phyloP scores from a whole-genome alignment of 64 coral and sea anemone species.

The Montipora foliosa region DNA sequence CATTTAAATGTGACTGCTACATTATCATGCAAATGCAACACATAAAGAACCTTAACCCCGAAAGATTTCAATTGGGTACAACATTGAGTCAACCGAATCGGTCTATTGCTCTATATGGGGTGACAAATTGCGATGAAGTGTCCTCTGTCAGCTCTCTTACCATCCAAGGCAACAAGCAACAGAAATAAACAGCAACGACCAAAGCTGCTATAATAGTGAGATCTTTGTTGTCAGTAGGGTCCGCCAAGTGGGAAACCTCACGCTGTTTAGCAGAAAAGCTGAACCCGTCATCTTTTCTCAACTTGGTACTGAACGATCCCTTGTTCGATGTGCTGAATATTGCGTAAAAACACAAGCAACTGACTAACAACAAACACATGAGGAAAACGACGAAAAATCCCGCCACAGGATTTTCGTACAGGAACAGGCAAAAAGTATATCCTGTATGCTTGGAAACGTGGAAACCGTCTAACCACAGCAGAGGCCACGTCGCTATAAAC shows the following conservation, averaged over 20 bases:
- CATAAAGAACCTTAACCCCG: too few relatives aligned
- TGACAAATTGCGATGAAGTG: too few relatives aligned
- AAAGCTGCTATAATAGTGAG: constrained; percentile 34
- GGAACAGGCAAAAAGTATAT: too few relatives aligned
- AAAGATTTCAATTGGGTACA: too few relatives aligned
- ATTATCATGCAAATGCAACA: too few relatives aligned
- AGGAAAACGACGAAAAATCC: background rate
- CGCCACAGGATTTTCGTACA: too few relatives aligned
- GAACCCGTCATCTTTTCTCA: background rate
- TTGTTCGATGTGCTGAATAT: constrained; percentile 29
- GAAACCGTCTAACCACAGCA: too few relatives aligned
- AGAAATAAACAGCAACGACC: constrained; percentile 35
- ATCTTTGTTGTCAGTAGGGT: background rate
- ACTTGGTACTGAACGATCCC: constrained; percentile 43
- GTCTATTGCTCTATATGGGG: too few relatives aligned
- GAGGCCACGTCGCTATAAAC: too few relatives aligned
- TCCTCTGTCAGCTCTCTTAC: background rate
- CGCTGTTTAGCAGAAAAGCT: background rate
- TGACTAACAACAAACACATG: background rate
- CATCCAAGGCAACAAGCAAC: constrained; percentile 42
- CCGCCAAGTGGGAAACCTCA: background rate
- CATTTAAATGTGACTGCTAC: too few relatives aligned
- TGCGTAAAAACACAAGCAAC: constrained; percentile 14
- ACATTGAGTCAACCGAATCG: too few relatives aligned
- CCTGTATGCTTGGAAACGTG: too few relatives aligned